Evolutionary conservation across 1,140 invertebrate species (phyloP).

Genomic region (Camponotus vicinus): DNA sequence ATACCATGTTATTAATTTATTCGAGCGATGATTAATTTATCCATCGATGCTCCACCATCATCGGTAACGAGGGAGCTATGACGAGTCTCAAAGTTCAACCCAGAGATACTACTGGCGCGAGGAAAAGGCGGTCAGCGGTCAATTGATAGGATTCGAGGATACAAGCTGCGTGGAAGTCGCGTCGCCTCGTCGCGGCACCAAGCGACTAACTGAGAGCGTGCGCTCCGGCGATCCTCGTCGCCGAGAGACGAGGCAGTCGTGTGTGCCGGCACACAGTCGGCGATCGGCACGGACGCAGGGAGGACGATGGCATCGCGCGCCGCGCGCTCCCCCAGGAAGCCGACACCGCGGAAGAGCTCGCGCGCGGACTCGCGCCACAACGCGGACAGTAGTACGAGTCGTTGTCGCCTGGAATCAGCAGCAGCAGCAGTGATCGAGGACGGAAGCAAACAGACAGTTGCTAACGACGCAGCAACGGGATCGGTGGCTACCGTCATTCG

Average conservation of each 20-base stretch:
- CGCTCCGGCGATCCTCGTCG: constrained; percentile 48
- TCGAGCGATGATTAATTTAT: background rate
- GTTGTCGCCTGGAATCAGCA: background rate
- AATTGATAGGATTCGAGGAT: constrained; percentile 5
- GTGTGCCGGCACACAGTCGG: constrained; percentile 43
- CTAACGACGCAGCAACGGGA: constrained; percentile 20
- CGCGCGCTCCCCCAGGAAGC: constrained; percentile 54
- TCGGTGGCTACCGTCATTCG: constrained; percentile 7
- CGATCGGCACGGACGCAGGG: constrained; percentile 27
- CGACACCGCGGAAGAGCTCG: constrained; percentile 44
- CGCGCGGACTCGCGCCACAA: constrained; percentile 21
- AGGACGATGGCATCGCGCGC: constrained; percentile 56
- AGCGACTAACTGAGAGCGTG: constrained; percentile 52
- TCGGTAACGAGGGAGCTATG: constrained; percentile 24
- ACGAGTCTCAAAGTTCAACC: background rate
- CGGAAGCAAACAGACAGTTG: background rate
- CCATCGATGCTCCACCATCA: background rate
- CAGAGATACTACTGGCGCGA: background rate
- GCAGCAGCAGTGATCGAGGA: constrained; percentile 7
- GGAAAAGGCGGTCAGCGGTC: background rate
- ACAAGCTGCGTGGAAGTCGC: constrained; percentile 20
- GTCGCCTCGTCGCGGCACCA: constrained; percentile 55
- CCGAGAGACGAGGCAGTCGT: constrained; percentile 40
- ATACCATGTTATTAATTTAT: background rate
- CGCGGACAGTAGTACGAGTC: constrained; percentile 22